Conservation (phyloP, 2,113 vertebrate genomes). For the mouse (Mus musculus) region DNA sequence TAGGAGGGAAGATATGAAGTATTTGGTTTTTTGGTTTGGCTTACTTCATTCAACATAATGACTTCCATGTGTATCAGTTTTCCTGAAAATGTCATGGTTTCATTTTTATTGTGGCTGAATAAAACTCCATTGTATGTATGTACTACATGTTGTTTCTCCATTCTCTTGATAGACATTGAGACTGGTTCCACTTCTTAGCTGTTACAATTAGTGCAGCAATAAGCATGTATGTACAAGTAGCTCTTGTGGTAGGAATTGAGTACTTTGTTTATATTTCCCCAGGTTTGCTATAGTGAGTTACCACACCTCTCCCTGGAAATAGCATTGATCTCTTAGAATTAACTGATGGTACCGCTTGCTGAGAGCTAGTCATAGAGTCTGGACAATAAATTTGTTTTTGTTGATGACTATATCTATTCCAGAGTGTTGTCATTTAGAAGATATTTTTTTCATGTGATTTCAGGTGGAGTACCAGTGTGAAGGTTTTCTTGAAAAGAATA, state of each 20-base stretch:
- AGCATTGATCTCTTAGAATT: conserved; percentile 3
- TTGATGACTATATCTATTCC: conserved; percentile 29
- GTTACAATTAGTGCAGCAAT: not conserved
- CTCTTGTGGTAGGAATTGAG: not conserved
- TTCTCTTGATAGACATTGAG: not conserved
- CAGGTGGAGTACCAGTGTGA: conserved; percentile 99
- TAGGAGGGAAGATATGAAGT: not conserved
- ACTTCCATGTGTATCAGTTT: not conserved
- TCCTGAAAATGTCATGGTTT: not conserved
- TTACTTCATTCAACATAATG: not conserved
- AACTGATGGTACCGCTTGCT: not conserved
- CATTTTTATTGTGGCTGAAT: not conserved
- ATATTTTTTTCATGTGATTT: conserved; percentile 71
- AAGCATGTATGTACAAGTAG: not conserved
- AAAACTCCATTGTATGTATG: not conserved
- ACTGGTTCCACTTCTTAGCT: not conserved
- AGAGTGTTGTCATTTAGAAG: conserved; percentile 29
- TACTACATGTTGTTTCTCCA: not conserved
- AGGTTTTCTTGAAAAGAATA: conserved; percentile 99
- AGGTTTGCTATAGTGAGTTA: not conserved
- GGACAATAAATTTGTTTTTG: conserved; percentile 23
- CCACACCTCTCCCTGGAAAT: not conserved
- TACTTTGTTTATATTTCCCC: not conserved
- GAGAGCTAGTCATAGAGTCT: not conserved
- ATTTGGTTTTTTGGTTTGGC: not conserved